Base-by-base conservation (phyloP, 2,888 invertebrate species). In the Epirrita christyi region DNA sequence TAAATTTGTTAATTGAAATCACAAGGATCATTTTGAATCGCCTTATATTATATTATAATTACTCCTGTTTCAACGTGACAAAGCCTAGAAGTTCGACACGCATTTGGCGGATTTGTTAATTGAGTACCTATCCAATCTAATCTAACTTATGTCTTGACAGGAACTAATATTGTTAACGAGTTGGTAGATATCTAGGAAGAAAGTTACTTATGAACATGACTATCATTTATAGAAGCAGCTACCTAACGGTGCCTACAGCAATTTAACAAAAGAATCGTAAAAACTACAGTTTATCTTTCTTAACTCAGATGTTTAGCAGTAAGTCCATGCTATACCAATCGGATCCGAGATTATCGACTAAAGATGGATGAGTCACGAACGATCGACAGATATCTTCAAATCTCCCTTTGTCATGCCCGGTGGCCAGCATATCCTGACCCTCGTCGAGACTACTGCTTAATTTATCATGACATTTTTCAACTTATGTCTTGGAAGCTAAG, bases 321-420 rank as follows among this genome's bases (percentile, higher is more conserved):
- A 37, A 38, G 47, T 55, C 44, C 47, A 51, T 59, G 55, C 71
- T 70, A 73, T 72, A 59, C 21, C 21, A 3, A 21, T 59, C 70
- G 68, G 67, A 70, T 64, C 61, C 48, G 48, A 86, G 85, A 86
- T 87, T 85, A 86, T 86, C 81, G 73, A 75, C 29, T 66, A 64
- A 64, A 75, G 83, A 81, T 76, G 78, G 85, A 84, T 83, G 87
- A 88, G 79, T 88, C 89, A 90, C 88, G 88, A 85, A 56, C 80
- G 81, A 84, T 85, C 73, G 72, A 67, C 66, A 81, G 88, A 87
- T 85, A 84, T 76, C 50, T 80, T 81, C 74, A 78, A 84, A 83
- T 85, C 76, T 82, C 78, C 82, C 84, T 88, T 89, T 88, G 88
- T 86, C 86, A 86, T 82, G 79, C 79, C 78, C 40, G 50, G 37